Percentiles rank a stretch among this genome's conserved stretches.
Evolutionary conservation across 2,888 invertebrate species (phyloP).

Genomic region (Monochamus alternatus): DNA sequence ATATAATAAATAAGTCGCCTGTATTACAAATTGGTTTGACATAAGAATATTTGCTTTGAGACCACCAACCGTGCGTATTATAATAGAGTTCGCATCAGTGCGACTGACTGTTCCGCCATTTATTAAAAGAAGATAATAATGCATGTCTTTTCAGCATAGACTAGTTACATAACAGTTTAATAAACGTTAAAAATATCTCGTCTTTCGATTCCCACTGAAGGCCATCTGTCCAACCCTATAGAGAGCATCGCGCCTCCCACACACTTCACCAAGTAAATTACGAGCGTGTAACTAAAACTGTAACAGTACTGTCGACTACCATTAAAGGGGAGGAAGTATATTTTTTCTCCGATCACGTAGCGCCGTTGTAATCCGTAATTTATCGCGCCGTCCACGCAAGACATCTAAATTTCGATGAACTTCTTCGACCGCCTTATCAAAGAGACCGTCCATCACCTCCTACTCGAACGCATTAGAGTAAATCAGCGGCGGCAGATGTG

Average conservation of each 20-base stretch:
- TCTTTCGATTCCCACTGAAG: neutral
- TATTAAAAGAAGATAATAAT: no score
- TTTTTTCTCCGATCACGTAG: neutral
- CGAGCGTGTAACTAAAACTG: neutral
- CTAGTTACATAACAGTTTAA: no score
- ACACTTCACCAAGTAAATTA: neutral
- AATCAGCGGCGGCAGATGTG: slow-evolving; percentile 35
- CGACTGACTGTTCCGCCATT: no score
- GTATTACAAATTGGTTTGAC: slow-evolving; percentile 19
- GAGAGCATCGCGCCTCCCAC: neutral
- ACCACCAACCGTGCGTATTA: neutral
- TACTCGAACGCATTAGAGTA: slow-evolving; percentile 29
- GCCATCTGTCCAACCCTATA: neutral
- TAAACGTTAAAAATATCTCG: no score
- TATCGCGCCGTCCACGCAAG: neutral
- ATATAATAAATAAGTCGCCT: slow-evolving; percentile 11
- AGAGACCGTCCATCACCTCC: slow-evolving; percentile 28
- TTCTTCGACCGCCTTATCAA: slow-evolving; percentile 17
- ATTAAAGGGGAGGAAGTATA: neutral
- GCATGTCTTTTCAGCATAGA: no score
- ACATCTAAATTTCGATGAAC: slow-evolving; percentile 32
- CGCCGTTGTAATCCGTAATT: slow-evolving; percentile 16
- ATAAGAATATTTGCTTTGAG: neutral
- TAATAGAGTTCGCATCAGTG: neutral
- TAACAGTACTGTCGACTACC: neutral